Conservation (phyloP, 2,888 invertebrate genomes). For the Ischnus inquisitorius region DNA sequence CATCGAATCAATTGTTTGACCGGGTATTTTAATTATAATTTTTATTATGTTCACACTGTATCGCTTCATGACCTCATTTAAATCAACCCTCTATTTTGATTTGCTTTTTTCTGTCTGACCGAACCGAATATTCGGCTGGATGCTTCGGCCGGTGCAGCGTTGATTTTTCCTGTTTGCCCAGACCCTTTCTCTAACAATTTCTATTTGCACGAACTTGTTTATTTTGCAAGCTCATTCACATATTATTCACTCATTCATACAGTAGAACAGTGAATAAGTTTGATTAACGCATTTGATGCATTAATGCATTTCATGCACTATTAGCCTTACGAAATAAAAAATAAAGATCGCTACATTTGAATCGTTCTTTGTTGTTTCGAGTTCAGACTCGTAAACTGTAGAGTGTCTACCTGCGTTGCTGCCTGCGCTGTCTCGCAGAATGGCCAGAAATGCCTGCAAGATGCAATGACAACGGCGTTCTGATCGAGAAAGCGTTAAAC, state of each 20-base stretch:
- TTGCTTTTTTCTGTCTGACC: background rate
- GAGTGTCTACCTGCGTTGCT: too few relatives aligned
- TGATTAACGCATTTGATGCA: background rate
- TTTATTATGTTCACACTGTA: background rate
- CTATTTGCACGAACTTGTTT: background rate
- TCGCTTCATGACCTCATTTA: background rate
- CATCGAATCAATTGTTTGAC: background rate
- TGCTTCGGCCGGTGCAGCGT: background rate
- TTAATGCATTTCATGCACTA: background rate
- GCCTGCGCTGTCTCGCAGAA: too few relatives aligned
- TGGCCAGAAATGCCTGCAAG: background rate
- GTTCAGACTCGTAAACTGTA: background rate
- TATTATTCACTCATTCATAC: background rate
- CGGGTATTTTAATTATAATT: background rate
- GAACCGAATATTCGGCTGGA: background rate
- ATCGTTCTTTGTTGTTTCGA: background rate
- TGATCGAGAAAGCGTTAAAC: conserved; percentile 24
- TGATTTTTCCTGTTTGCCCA: background rate
- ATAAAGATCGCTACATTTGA: background rate
- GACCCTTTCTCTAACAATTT: background rate
- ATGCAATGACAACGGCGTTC: background rate
- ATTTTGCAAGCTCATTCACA: background rate
- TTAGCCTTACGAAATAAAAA: background rate
- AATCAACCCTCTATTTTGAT: background rate
- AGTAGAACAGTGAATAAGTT: background rate